These are phyloP conservation scores for Drosophila trapezifrons DNA, from an alignment of 1,140 invertebrate genomes.

Conservation along the genomic window DNA sequence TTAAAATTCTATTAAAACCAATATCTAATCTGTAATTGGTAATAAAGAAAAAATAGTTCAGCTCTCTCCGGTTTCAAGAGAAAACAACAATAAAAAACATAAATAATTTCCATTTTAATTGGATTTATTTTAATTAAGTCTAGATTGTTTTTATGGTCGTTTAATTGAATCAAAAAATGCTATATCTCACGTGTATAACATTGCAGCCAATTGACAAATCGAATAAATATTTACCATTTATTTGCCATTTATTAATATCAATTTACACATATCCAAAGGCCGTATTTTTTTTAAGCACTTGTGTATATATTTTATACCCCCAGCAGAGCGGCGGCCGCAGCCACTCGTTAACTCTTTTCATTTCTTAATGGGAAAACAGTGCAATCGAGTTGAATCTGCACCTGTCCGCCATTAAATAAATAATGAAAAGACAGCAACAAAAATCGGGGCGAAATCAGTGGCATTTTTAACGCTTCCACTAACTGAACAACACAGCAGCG, in stretches of 20 bases:
- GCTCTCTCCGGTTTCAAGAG: background rate
- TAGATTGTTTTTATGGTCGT: slow-evolving; percentile 7
- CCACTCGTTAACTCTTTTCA: slow-evolving; percentile 28
- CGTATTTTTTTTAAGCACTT: slow-evolving; percentile 21
- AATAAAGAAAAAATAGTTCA: background rate
- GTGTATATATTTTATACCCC: slow-evolving; percentile 1
- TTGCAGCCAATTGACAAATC: slow-evolving; percentile 13
- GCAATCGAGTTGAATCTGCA: slow-evolving; percentile 48
- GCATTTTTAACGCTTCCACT: slow-evolving; percentile 65
- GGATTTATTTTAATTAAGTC: slow-evolving; percentile 32
- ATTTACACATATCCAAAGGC: slow-evolving; percentile 19
- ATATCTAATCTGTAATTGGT: background rate
- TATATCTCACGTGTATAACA: background rate
- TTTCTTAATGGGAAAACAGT: slow-evolving; percentile 64
- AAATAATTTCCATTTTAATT: slow-evolving; percentile 29
- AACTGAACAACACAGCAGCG: slow-evolving; percentile 27
- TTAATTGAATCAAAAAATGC: slow-evolving; percentile 36
- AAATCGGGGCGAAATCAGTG: slow-evolving; percentile 53
- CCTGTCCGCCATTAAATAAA: slow-evolving; percentile 55
- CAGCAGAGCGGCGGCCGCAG: background rate
- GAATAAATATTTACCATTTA: slow-evolving; percentile 15
- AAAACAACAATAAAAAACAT: background rate
- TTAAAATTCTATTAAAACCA: background rate
- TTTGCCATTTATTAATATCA: slow-evolving; percentile 33
- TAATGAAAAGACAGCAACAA: slow-evolving; percentile 49